Percentiles rank a stretch among this genome's conserved stretches.
phyloP scores from a whole-genome alignment of 2,797 vertebrate species.

The Rhinichthys osculus region DNA sequence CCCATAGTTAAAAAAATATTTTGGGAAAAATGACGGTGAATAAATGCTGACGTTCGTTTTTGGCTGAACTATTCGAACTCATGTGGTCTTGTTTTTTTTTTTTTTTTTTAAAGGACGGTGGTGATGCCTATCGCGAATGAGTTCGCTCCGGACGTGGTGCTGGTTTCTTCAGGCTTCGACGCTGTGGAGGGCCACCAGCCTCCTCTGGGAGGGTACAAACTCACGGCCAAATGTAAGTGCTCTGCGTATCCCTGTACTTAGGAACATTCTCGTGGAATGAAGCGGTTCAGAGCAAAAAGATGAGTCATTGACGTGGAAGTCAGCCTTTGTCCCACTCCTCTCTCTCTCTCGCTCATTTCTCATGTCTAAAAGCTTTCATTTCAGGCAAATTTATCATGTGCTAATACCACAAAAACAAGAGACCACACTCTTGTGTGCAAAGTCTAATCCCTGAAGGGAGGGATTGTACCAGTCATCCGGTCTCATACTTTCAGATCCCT shows the following conservation, averaged over 20 bases:
- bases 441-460: conserved; percentile 27
- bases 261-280: conserved; percentile 19
- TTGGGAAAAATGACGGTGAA: neutral
- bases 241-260: neutral
- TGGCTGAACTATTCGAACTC: neutral
- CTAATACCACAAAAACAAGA: conserved; percentile 52
- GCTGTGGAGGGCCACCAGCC: conserved; percentile 93
- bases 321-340: conserved; percentile 30
- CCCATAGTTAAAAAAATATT: neutral
- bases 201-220: conserved; percentile 91
- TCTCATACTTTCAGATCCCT: conserved; percentile 25
- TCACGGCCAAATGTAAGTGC: conserved; percentile 93
- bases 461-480: conserved; percentile 12
- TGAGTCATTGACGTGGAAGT: conserved; percentile 45
- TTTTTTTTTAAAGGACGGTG: conserved; percentile 81
- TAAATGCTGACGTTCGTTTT: neutral
- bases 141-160: conserved; percentile 92
- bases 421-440: conserved; percentile 29
- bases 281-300: conserved; percentile 20
- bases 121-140: conserved; percentile 96
- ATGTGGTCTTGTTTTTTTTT: neutral
- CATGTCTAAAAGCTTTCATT: conserved; percentile 49
- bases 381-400: conserved; percentile 44
- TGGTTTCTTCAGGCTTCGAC: conserved; percentile 95
- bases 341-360: conserved; percentile 37